phyloP scores from a whole-genome alignment of 2,113 vertebrate genomes.

The Glaucidium brasilianum region DNA sequence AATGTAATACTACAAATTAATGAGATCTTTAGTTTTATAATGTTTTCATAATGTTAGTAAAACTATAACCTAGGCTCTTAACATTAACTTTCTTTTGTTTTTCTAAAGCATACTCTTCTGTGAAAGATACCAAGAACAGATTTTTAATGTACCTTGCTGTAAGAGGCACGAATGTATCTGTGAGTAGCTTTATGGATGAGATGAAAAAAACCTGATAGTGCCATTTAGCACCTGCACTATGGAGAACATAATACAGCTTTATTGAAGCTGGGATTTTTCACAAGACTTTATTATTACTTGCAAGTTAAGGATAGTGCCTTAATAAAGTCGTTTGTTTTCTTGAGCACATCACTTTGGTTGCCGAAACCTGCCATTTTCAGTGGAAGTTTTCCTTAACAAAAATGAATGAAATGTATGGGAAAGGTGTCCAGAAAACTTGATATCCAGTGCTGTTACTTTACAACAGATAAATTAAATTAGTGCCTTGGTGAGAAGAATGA shows the following conservation, averaged over 20 bases:
- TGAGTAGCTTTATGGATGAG: not conserved
- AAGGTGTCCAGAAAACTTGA: not conserved
- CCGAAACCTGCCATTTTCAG: not conserved
- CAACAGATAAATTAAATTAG: not conserved
- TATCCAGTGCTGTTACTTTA: not conserved
- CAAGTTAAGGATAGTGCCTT: not conserved
- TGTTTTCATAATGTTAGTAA: not conserved
- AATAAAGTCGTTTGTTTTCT: not conserved
- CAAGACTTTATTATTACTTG: not conserved
- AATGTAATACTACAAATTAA: not conserved
- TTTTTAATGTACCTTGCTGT: not conserved
- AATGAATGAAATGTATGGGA: not conserved
- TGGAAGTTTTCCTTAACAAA: not conserved
- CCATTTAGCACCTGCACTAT: not conserved
- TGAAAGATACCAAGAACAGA: not conserved
- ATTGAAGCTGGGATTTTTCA: not conserved
- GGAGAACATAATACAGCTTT: not conserved
- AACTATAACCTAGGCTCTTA: not conserved
- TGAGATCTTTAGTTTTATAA: not conserved
- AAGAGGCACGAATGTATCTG: not conserved
- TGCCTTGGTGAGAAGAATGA: not conserved
- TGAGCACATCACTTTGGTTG: not conserved
- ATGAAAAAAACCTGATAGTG: not conserved
- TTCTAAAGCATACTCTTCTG: not conserved
- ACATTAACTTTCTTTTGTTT: not conserved